Base-by-base conservation (phyloP, 2,797 vertebrate species). In the Myotis daubentonii region DNA sequence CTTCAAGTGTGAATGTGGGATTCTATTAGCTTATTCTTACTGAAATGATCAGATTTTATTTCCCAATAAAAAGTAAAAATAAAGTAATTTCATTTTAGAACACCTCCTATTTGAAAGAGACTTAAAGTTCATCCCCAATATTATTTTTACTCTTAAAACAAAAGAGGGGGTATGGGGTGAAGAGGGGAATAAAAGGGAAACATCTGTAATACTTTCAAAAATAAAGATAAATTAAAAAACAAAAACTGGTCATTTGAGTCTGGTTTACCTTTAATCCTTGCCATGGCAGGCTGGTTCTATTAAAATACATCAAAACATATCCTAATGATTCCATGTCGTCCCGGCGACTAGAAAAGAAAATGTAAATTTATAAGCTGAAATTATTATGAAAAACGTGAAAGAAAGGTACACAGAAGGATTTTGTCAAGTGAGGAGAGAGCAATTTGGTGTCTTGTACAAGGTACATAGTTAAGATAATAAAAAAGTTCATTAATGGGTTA, bases 241-340 rank as follows among this genome's bases (percentile, higher is more conserved):
- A 86, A 72, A 62, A 60, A 51, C n/a, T 11, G 83, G 17, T 38
- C 96, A 87, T 15, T 7, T 60, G 36, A 93, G 36, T 86, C 22
- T 93, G 78, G 95, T 97, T 89, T 99, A 99, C 99, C 99, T 99
- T 99, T 97, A 99, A 97, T 97, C 99, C 99, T 98, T 99, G 99
- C 99, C 99, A 99, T 19, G 99, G 99, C 97, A 99, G 99, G 98
- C 99, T 99, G 98, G 99, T 99, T 99, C 99, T 99, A 99, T 99
- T 99, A 98, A 99, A 99, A 98, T 99, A 99, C 99, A 99, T 99
- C 98, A 99, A 99, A 98, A 99, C 99, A 87, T 99, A 99, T 98
- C 99, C 99, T 99, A 99, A 98, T 93, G 99, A 99, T 98, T 99
- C 99, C 99, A 99, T 99, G 98, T 99, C 99, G 98, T 99, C 99